phyloP scores from a whole-genome alignment of 1,140 invertebrate genomes.

The Drosophila melanogaster region Release_6_plus_ISO1_MT NT_033777.3:23890501-23891000 shows the following conservation, averaged over 20 bases:
- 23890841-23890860: slow-evolving; percentile 30
- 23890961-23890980: not conserved
- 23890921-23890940: slow-evolving; percentile 99
- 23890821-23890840: slow-evolving; percentile 92
- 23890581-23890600: slow-evolving; percentile 93
- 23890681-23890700: slow-evolving; percentile 99
- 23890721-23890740: slow-evolving; percentile 97
- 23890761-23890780: slow-evolving; percentile 98
- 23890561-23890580: slow-evolving; percentile 23
- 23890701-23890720: slow-evolving; percentile 98
- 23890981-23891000: not conserved
- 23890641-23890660: slow-evolving; percentile 98
- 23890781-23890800: slow-evolving; percentile 97
- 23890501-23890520: not conserved
- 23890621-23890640: slow-evolving; percentile 97
- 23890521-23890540: not conserved
- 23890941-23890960: slow-evolving; percentile 96
- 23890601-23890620: slow-evolving; percentile 99
- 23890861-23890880: slow-evolving; percentile 35
- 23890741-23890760: slow-evolving; percentile 96
- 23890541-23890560: not conserved
- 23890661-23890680: slow-evolving; percentile 98
- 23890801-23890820: slow-evolving; percentile 96
- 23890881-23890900: slow-evolving; percentile 96
- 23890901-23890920: slow-evolving; percentile 97